These are phyloP conservation scores for Euleptes europaea DNA, from an alignment of 2,113 vertebrate species.

Conservation along the genomic window DNA sequence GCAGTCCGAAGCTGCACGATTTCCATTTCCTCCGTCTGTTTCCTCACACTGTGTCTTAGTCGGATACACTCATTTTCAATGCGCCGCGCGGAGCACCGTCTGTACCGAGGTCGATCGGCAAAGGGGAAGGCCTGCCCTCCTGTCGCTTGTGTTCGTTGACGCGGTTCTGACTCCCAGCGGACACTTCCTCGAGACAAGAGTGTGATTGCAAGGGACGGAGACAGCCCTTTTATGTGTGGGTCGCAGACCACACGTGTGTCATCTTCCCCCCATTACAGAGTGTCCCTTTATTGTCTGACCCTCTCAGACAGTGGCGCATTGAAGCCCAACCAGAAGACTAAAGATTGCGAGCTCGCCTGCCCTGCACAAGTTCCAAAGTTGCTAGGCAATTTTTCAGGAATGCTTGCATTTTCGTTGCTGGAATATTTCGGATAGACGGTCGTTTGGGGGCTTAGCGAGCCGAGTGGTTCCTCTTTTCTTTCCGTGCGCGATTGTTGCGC, in stretches of 20 bases:
- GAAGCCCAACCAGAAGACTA: background rate
- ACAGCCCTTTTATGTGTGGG: background rate
- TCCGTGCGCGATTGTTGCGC: background rate
- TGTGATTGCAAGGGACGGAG: conserved; percentile 11
- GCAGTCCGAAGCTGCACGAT: background rate
- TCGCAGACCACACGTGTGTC: background rate
- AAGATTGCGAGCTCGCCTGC: background rate
- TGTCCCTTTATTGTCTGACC: conserved; percentile 1
- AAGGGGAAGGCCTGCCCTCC: background rate
- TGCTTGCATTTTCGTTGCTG: conserved; percentile 20
- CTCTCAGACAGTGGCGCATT: rapidly evolving
- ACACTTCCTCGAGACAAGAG: background rate
- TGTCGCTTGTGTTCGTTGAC: background rate
- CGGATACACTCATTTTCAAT: background rate
- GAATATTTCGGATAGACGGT: background rate
- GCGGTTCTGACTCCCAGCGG: conserved; percentile 4
- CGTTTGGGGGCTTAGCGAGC: background rate
- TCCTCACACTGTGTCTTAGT: background rate
- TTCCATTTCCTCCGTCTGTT: background rate
- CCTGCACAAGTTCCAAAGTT: background rate
- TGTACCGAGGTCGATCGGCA: background rate
- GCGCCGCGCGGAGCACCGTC: background rate
- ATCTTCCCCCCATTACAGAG: background rate
- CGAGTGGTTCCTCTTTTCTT: conserved; percentile 10
- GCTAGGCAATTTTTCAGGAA: background rate